Base-by-base conservation (phyloP, 2,888 invertebrate species). In the Operophtera brumata region DNA sequence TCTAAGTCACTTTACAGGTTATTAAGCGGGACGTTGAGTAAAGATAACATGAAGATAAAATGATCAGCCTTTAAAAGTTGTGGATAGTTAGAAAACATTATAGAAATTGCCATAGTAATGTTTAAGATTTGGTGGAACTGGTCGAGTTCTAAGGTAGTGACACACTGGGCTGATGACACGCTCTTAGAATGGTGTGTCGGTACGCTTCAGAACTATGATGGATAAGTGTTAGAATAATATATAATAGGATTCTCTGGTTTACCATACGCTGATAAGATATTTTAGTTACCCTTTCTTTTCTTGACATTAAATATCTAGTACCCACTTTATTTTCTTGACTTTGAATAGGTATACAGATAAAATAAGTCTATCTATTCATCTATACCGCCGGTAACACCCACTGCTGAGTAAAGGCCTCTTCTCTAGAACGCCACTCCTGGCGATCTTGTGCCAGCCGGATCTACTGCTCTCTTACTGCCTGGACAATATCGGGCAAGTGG, bases 61-160 rank as follows among this genome's bases (percentile, higher is more conserved):
- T 4, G 13, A 26, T 30, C 26, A 14, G 49, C 49, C 43, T 43
- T 43, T 28, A 30, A 30, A 13, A 26, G 35, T 48, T 48, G 47
- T 41, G 41, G 39, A 20, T 47, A 20, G 39, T 13, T 25, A 28
- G 10, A 39, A 34, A 14, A 39, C 7, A 12, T n/a, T 37, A 20
- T 9, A 25, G 11, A 40, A 32, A 26, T 4, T 30, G 20, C 11
- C 14, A 20, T 20, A 20, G n/a, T n/a, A 39, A 32, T 25, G 34
- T 35, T 34, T 30, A 11, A 47, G 30, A 30, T 30, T 30, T 45
- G n/a, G n/a, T 25, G 25, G 13, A 34, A 34, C 10, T n/a, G 47
- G 12, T 48, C 42, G n/a, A 12, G 37, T 12, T 43, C 32, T 8
- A 6, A 8, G 20, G 14, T 32, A n/a, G 14, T 4, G 34, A 45